Evolutionary conservation across 2,888 invertebrate genomes (phyloP).

Genomic region (Sthenelais limicola): DNA sequence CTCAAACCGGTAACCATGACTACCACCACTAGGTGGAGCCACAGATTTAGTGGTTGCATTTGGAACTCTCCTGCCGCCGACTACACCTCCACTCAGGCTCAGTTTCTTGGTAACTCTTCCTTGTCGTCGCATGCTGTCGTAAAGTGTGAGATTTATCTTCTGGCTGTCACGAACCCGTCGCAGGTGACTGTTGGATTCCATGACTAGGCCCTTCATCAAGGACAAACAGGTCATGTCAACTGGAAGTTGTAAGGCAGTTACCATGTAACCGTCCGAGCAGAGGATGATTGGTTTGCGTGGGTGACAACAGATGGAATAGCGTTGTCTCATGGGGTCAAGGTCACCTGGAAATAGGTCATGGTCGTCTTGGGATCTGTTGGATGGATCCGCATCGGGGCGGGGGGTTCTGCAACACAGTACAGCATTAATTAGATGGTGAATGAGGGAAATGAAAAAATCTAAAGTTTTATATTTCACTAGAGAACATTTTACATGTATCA

Average conservation of each 20-base stretch:
- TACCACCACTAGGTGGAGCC: background rate
- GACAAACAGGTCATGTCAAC: slow-evolving; percentile 60
- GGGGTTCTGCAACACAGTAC: too few species aligned
- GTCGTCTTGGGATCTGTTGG: too few species aligned
- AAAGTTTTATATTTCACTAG: too few species aligned
- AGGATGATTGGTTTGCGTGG: slow-evolving; percentile 67
- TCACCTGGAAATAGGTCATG: background rate
- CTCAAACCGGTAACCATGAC: slow-evolving; percentile 59
- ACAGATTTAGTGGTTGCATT: background rate
- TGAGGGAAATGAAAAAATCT: too few species aligned
- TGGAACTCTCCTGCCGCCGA: slow-evolving; percentile 1
- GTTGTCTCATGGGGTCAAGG: slow-evolving; percentile 57
- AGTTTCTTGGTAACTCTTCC: slow-evolving; percentile 19
- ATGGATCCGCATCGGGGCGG: too few species aligned
- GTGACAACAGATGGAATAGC: slow-evolving; percentile 67
- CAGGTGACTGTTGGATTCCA: slow-evolving; percentile 43
- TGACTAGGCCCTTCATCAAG: slow-evolving; percentile 61
- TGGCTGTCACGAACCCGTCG: slow-evolving; percentile 22
- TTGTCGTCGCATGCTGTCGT: slow-evolving; percentile 24
- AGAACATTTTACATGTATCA: too few species aligned
- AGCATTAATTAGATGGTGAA: too few species aligned
- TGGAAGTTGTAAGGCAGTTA: slow-evolving; percentile 64
- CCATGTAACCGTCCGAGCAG: slow-evolving; percentile 70
- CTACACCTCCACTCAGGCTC: slow-evolving; percentile 11
- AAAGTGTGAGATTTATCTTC: slow-evolving; percentile 8